Percentiles rank a stretch among this genome's conserved stretches.
Evolutionary conservation across 2,888 invertebrate genomes (phyloP).

Genomic region (Punctoribates punctum): DNA sequence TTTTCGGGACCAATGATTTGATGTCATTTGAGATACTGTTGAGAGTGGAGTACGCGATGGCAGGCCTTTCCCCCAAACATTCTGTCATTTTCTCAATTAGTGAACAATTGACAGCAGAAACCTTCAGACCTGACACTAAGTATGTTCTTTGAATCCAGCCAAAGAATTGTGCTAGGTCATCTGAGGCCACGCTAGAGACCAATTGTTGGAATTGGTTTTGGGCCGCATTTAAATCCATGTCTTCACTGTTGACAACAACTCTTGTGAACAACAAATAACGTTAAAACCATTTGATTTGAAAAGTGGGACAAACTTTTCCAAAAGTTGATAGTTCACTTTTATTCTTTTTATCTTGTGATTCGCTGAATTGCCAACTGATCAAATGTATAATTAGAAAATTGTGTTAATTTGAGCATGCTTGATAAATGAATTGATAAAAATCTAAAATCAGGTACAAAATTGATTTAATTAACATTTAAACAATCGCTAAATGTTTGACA

Average conservation of each 20-base stretch:
- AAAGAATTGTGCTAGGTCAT: background rate
- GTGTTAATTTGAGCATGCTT: no score
- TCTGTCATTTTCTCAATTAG: background rate
- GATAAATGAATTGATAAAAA: no score
- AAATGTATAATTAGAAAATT: no score
- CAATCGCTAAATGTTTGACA: no score
- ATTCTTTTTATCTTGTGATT: no score
- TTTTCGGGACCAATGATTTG: constrained; percentile 49
- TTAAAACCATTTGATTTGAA: no score
- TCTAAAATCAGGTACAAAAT: no score
- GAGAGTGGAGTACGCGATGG: constrained; percentile 30
- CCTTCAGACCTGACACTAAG: constrained; percentile 2
- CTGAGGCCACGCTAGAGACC: background rate
- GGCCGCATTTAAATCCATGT: background rate
- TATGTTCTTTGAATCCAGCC: constrained; percentile 12
- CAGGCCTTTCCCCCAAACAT: constrained; percentile 19
- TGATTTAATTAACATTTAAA: no score
- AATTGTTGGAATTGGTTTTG: constrained; percentile 5
- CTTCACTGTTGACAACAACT: background rate
- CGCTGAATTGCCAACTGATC: no score
- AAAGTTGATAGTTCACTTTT: no score
- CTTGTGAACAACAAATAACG: background rate
- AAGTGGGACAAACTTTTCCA: no score
- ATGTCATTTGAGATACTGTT: constrained; percentile 50
- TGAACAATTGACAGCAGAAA: no score